These are phyloP conservation scores for Serrognathus titanus DNA, from an alignment of 2,888 invertebrate genomes.

Conservation along the genomic window DNA sequence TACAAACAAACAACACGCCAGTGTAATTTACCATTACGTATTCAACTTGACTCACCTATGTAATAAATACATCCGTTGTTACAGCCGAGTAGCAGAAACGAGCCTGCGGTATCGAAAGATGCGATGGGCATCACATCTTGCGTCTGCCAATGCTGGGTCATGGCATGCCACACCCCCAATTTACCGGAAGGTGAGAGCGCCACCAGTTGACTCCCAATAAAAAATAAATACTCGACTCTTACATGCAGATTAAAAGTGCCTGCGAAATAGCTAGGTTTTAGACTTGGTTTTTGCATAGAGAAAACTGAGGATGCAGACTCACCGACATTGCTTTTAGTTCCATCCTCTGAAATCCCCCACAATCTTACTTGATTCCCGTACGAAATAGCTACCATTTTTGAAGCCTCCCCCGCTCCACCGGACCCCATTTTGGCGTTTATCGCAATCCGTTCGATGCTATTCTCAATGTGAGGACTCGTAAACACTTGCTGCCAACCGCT, in stretches of 20 bases:
- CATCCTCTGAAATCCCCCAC: constrained; percentile 78
- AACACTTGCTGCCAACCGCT: constrained; percentile 96
- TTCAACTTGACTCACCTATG: constrained; percentile 64
- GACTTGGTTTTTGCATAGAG: too few relatives aligned
- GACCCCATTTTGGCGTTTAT: constrained; percentile 70
- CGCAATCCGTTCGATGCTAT: constrained; percentile 86
- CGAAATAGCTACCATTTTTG: constrained; percentile 81
- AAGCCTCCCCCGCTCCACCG: constrained; percentile 54
- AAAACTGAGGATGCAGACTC: too few relatives aligned
- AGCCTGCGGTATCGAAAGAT: constrained; percentile 95
- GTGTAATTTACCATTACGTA: too few relatives aligned
- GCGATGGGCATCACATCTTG: constrained; percentile 94
- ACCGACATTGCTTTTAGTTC: constrained; percentile 70
- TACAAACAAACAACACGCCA: constrained; percentile 41
- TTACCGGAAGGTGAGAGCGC: constrained; percentile 89
- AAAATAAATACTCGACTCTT: constrained; percentile 91
- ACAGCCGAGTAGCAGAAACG: constrained; percentile 90
- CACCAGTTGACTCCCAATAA: constrained; percentile 97
- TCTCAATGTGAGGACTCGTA: constrained; percentile 88
- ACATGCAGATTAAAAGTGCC: constrained; percentile 90
- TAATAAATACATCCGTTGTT: constrained; percentile 96
- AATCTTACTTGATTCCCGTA: constrained; percentile 72
- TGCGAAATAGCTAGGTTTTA: constrained; percentile 38
- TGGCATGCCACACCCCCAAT: constrained; percentile 99
- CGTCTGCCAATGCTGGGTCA: constrained; percentile 98